phyloP scores from a whole-genome alignment of 2,888 invertebrate genomes.

The Pimpla rufipes region DNA sequence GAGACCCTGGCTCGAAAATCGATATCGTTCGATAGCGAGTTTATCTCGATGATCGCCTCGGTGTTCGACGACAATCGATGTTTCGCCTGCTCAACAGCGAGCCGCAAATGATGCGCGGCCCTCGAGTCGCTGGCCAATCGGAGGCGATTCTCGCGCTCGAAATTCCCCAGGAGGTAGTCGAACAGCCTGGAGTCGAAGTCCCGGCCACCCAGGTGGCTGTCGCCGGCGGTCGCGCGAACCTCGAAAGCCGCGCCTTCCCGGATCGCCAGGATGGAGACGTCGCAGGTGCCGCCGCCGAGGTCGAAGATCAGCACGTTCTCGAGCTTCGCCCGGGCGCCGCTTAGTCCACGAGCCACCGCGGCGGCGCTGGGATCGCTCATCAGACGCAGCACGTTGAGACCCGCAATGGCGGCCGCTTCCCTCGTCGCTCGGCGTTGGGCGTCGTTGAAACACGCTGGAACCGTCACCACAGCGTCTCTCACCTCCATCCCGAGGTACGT shows the following conservation, averaged over 20 bases:
- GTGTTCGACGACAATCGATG: constrained; percentile 94
- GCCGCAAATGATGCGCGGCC: constrained; percentile 95
- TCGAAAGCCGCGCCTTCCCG: constrained; percentile 92
- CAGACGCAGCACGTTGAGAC: constrained; percentile 95
- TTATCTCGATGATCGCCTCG: constrained; percentile 97
- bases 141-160: constrained; percentile 94
- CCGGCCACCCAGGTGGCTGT: constrained; percentile 94
- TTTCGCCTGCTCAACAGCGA: constrained; percentile 96
- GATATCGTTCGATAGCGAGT: constrained; percentile 97
- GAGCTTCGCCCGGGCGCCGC: constrained; percentile 88
- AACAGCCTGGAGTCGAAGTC: constrained; percentile 97
- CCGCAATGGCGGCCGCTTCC: constrained; percentile 95
- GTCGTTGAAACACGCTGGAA: constrained; percentile 96
- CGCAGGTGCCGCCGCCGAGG: constrained; percentile 94
- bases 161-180: constrained; percentile 95
- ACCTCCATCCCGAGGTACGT: constrained; percentile 94
- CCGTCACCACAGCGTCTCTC: constrained; percentile 95
- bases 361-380: constrained; percentile 97
- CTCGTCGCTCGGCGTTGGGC: constrained; percentile 97
- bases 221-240: constrained; percentile 93
- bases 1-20: constrained; percentile 99
- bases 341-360: constrained; percentile 95
- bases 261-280: constrained; percentile 93
- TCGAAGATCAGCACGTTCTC: constrained; percentile 92
- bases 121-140: constrained; percentile 91